Base-by-base conservation (phyloP, 2,797 vertebrate genomes). In the Spondyliosoma cantharus region DNA sequence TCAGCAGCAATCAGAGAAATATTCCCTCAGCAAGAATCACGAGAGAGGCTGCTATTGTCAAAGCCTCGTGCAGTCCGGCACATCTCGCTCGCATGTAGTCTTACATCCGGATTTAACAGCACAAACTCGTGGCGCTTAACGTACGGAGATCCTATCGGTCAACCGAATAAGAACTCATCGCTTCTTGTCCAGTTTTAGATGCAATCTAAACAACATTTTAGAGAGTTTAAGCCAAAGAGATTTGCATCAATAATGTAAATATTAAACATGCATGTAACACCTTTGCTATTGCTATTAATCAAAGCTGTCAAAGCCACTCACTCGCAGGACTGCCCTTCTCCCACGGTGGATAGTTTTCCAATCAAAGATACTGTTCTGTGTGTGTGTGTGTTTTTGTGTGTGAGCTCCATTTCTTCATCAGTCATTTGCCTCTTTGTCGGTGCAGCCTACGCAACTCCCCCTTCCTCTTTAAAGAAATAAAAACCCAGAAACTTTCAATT, bases 1-100 rank as follows among this genome's bases (percentile, higher is more conserved):
- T 59, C 9, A 9, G 20, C 57, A 27, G 60, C 17, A 54, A 60
- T 25, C 11, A n/a, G 20, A 56, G 64, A 64, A 74, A 64, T 57
- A 12, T 19, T 75, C n/a, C 27, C 43, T 52, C 32, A 4, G 43
- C 37, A 66, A 66, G 45, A 66, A 43, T 54, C 43, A 32, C 49
- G 14, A 20, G 53, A 60, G 53, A 60, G 14, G 48, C 15, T 42
- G 29, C 5, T 24, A 20, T 15, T 37, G 29, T 49, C 37, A 14
- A 22, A 24, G 43, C 42, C 27, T 50, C 15, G 14, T 50, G 6
- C 53, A 45, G 42, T 4, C 17, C 37, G 45, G 2, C 20, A 22
- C 20, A 11, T 50, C 20, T 25, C 46, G 50, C 46, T 15, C 22
- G 29, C 13, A 16, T 11, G n/a, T 1, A n/a, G 48, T 22, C n/a